These are phyloP conservation scores for Drosophila setosimentum DNA, from an alignment of 2,888 invertebrate genomes.

Conservation along the genomic window DNA sequence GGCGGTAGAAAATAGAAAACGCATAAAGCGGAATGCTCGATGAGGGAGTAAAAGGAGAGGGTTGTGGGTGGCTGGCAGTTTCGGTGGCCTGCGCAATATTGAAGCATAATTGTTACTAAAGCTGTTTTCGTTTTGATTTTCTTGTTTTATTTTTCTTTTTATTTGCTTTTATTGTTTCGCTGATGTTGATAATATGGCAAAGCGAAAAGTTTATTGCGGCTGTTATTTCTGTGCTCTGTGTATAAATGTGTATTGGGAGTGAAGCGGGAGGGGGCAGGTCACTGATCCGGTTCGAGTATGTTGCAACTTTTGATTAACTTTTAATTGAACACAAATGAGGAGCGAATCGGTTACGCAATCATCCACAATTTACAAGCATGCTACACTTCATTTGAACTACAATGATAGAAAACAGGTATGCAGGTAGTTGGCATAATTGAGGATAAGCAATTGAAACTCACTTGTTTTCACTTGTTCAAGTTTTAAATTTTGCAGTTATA, in stretches of 20 bases:
- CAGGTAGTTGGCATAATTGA: background rate
- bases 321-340: conserved; percentile 74
- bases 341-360: conserved; percentile 37
- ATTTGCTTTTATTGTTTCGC: conserved; percentile 30
- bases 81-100: conserved; percentile 39
- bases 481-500: background rate
- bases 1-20: conserved; percentile 58
- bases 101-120: conserved; percentile 72
- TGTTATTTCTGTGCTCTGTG: conserved; percentile 4
- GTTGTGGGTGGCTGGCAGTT: background rate
- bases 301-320: conserved; percentile 70
- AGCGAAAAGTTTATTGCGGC: conserved; percentile 32
- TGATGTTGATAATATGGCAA: conserved; percentile 25
- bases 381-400: background rate
- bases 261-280: conserved; percentile 1
- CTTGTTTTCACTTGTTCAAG: background rate
- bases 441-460: background rate
- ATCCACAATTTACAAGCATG: conserved; percentile 4
- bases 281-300: conserved; percentile 32
- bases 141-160: conserved; percentile 18
- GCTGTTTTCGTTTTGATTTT: conserved; percentile 36
- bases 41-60: background rate
- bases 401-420: background rate
- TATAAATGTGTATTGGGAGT: background rate
- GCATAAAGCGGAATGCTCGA: conserved; percentile 33